phyloP scores from a whole-genome alignment of 2,888 invertebrate species.

The Conistra vaccinii region DNA sequence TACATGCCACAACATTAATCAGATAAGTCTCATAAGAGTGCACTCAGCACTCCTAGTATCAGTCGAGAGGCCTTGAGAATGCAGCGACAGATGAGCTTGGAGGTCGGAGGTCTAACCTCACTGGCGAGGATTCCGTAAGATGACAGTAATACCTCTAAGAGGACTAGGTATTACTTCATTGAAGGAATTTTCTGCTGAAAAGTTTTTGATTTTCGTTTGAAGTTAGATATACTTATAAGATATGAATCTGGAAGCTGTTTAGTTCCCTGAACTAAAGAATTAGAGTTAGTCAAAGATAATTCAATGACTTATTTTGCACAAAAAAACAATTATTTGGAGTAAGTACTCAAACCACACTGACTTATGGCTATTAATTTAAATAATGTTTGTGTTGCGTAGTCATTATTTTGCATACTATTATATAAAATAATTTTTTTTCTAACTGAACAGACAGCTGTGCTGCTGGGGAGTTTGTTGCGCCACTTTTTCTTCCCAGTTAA shows the following conservation, averaged over 20 bases:
- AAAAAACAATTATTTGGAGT: too few relatives aligned
- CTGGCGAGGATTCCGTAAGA: conserved; percentile 30
- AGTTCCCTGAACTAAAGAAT: background rate
- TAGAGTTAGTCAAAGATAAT: background rate
- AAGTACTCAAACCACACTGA: too few relatives aligned
- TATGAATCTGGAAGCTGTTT: background rate
- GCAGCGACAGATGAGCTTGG: conserved; percentile 47
- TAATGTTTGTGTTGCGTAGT: too few relatives aligned
- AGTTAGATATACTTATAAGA: too few relatives aligned
- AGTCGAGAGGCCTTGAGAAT: conserved; percentile 45
- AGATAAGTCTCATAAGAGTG: conserved; percentile 25
- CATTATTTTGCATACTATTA: too few relatives aligned
- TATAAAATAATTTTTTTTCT: too few relatives aligned
- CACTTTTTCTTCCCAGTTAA: too few relatives aligned
- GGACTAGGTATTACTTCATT: conserved; percentile 20
- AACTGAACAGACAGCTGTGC: too few relatives aligned
- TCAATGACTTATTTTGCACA: too few relatives aligned
- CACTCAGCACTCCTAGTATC: conserved; percentile 13
- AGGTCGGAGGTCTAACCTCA: conserved; percentile 11
- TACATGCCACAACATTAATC: background rate
- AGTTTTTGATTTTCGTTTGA: background rate
- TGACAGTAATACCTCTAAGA: conserved; percentile 32
- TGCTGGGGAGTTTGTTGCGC: too few relatives aligned
- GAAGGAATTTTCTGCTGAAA: background rate
- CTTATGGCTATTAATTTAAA: too few relatives aligned